These are phyloP conservation scores for Notothenia coriiceps DNA, from an alignment of 2,113 vertebrate genomes.

Conservation along the genomic window DNA sequence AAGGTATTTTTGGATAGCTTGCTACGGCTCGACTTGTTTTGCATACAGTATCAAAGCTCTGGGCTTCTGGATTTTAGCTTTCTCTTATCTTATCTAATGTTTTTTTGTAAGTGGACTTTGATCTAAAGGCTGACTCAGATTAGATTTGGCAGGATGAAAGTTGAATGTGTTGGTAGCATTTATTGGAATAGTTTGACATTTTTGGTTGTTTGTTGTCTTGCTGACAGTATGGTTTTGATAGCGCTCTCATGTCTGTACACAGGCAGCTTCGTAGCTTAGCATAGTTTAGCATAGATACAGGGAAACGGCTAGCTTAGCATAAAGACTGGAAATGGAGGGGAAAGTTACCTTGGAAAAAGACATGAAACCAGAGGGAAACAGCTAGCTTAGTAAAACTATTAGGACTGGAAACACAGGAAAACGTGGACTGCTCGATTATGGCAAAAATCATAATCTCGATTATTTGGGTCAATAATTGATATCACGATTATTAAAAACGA, in stretches of 20 bases:
- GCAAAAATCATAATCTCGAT: no score
- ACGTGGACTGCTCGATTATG: no score
- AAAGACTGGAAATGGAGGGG: no score
- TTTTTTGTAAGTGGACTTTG: slow-evolving; percentile 10
- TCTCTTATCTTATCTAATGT: neutral
- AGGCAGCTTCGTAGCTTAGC: neutral
- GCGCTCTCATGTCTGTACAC: neutral
- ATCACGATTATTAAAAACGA: no score
- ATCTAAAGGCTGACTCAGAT: neutral
- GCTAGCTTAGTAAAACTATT: no score
- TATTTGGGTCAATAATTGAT: no score
- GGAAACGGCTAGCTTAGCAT: neutral
- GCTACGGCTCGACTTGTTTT: neutral
- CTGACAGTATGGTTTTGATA: neutral
- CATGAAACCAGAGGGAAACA: no score
- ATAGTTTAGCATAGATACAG: slow-evolving; percentile 4
- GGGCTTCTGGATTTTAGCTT: neutral
- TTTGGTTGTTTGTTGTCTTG: neutral
- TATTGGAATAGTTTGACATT: neutral
- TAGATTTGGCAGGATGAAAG: neutral
- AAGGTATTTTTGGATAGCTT: neutral
- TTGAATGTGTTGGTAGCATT: neutral
- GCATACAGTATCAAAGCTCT: neutral
- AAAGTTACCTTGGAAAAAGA: no score
- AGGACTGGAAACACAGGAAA: no score